Evolutionary conservation across 2,888 invertebrate genomes (phyloP), one percentile per base, ranked within the genome.

Genomic region (Pomacea canaliculata): DNA sequence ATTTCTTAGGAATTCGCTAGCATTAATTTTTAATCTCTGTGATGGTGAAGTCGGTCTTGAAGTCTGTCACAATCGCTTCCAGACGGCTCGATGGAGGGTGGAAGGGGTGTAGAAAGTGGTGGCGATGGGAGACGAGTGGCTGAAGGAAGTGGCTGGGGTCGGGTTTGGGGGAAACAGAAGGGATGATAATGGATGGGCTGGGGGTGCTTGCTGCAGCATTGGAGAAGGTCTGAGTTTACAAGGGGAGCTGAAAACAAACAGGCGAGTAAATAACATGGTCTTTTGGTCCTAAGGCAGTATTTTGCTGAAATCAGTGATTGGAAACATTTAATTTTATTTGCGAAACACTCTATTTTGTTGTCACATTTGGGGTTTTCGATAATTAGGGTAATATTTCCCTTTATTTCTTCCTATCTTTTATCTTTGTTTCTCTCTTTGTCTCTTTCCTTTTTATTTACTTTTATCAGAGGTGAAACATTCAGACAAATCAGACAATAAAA

Each of bases 1-100:
- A 76, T 72, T 75, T 78, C 78, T 75, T 78, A 72, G 72, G 72
- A 76, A 78, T 78, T 78, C 78, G 63, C 75, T 13, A 46, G 78
- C 78, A 78, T 78, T 78, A 78, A 78, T 78, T 76, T 78, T 78
- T 78, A 75, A 78, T 78, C 78, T 78, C 65, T 70, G 72, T 65
- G 70, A 78, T 76, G 69, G 78, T 59, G 63, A 69, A 72, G n/a
- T 16, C 59, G 48, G 67, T 68, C 74, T 60, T 46, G 48, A 69
- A 74, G 74, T 48, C 74, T 74, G 74, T 74, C 74, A 74, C 69
- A 74, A 62, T 62, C 62, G n/a, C n/a, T 59, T 62, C 67, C 74
- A 67, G 74, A 69, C 66, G 59, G 67, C 73, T 73, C 67, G 63
- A 27, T n/a, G 63, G 19, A 48, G 27, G 48, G 37, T 46, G 51